phyloP scores from a whole-genome alignment of 2,888 invertebrate genomes.

The Thumatha senex region DNA sequence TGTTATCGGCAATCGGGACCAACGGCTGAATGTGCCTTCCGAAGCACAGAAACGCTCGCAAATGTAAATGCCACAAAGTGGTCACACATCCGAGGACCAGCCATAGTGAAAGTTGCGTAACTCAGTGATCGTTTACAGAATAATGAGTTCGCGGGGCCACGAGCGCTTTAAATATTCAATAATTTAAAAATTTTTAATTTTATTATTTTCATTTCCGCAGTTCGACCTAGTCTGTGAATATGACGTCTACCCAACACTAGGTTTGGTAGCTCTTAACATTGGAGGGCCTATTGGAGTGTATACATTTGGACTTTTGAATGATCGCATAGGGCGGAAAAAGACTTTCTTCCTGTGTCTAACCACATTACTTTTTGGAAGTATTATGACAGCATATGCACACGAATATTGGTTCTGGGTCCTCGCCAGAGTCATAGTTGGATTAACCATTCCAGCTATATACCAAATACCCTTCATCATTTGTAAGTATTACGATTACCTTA shows the following conservation, averaged over 20 bases:
- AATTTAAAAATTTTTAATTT: too few relatives aligned
- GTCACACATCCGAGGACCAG: too few relatives aligned
- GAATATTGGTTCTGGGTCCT: slow-evolving; percentile 93
- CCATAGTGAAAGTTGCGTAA: too few relatives aligned
- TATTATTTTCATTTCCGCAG: slow-evolving; percentile 74
- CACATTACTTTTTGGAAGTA: slow-evolving; percentile 90
- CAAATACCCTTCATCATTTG: slow-evolving; percentile 98
- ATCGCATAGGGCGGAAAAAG: slow-evolving; percentile 92
- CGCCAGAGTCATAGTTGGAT: slow-evolving; percentile 92
- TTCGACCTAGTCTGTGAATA: slow-evolving; percentile 95
- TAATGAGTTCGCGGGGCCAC: too few relatives aligned
- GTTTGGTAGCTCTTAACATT: slow-evolving; percentile 92
- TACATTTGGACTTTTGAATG: slow-evolving; percentile 93
- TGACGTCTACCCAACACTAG: slow-evolving; percentile 94
- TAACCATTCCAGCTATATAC: slow-evolving; percentile 96
- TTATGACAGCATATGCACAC: slow-evolving; percentile 90
- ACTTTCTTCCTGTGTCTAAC: slow-evolving; percentile 94
- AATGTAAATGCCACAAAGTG: too few relatives aligned
- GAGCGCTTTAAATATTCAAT: too few relatives aligned
- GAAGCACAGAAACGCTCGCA: too few relatives aligned
- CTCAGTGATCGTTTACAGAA: too few relatives aligned
- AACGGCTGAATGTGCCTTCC: too few relatives aligned
- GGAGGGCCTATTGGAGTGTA: slow-evolving; percentile 96
- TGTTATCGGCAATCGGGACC: too few relatives aligned
- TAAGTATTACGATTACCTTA: slow-evolving; percentile 74